phyloP scores from a whole-genome alignment of 1,140 invertebrate species.

The Dufourea novaeangliae region DNA sequence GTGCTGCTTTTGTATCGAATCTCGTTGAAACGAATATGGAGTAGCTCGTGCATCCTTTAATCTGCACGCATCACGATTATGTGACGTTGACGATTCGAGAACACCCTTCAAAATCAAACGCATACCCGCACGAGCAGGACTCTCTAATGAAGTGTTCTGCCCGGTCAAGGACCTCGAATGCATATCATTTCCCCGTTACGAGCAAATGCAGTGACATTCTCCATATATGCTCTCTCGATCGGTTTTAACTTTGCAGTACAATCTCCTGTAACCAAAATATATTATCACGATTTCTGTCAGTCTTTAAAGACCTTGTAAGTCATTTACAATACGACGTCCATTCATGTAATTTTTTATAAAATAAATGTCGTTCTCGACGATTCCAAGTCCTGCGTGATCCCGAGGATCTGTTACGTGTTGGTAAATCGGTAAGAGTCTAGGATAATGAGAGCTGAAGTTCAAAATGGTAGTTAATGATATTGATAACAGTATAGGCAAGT shows the following conservation, averaged over 20 bases:
- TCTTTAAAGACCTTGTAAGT: not conserved
- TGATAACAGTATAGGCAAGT: no score
- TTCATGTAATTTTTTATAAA: conserved; percentile 4
- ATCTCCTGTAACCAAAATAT: not conserved
- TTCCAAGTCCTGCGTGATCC: not conserved
- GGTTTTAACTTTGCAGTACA: not conserved
- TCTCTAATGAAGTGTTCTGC: conserved; percentile 56
- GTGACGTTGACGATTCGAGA: conserved; percentile 53
- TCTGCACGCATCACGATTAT: conserved; percentile 19
- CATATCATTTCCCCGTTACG: conserved; percentile 49
- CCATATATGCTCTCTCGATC: not conserved
- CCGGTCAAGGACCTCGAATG: conserved; percentile 33
- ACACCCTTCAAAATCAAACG: conserved; percentile 61
- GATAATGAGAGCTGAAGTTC: not conserved
- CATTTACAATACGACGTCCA: not conserved
- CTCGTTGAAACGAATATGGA: conserved; percentile 24
- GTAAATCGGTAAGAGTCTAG: not conserved
- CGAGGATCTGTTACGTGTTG: not conserved
- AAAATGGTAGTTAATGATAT: no score
- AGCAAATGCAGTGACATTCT: conserved; percentile 18
- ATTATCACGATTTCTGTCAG: not conserved
- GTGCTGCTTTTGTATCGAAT: conserved; percentile 29
- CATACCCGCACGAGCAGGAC: conserved; percentile 34
- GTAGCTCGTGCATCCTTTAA: conserved; percentile 33
- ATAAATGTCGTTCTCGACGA: not conserved